Evolutionary conservation across 2,113 vertebrate species (phyloP).

Genomic region (Vidua macroura): DNA sequence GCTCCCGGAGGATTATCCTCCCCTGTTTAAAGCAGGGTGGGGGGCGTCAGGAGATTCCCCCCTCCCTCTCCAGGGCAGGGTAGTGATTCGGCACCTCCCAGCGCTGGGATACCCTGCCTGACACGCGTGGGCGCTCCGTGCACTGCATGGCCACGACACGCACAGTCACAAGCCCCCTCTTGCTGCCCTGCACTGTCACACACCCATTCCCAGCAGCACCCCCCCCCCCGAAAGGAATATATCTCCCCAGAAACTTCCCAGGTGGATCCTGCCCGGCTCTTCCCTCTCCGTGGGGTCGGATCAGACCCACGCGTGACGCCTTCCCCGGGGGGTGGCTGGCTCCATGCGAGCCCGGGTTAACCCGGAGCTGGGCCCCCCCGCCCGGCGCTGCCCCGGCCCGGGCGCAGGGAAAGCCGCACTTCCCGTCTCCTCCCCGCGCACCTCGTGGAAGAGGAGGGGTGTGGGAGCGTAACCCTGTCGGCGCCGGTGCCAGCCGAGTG

Average conservation of each 20-base stretch:
- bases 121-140: not conserved
- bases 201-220: not conserved
- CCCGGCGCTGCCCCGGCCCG: not conserved
- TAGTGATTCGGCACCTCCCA: not conserved
- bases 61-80: not conserved
- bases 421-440: slow-evolving; percentile 35
- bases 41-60: not conserved
- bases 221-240: rapidly evolving
- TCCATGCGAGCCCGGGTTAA: not conserved
- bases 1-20: slow-evolving; percentile 36
- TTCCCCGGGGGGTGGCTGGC: not conserved
- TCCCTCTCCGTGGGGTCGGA: not conserved
- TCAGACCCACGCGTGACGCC: not conserved
- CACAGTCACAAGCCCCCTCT: not conserved
- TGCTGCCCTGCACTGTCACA: not conserved
- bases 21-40: not conserved
- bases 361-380: not conserved
- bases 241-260: not conserved
- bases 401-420: slow-evolving; percentile 30
- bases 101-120: not conserved
- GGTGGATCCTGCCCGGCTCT: not conserved
- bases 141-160: not conserved
- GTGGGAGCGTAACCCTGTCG: slow-evolving; percentile 23
- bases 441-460: slow-evolving; percentile 46
- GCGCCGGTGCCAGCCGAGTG: slow-evolving; percentile 16